These are phyloP conservation scores for Lophius piscatorius DNA, from an alignment of 2,113 vertebrate genomes.

Conservation along the genomic window DNA sequence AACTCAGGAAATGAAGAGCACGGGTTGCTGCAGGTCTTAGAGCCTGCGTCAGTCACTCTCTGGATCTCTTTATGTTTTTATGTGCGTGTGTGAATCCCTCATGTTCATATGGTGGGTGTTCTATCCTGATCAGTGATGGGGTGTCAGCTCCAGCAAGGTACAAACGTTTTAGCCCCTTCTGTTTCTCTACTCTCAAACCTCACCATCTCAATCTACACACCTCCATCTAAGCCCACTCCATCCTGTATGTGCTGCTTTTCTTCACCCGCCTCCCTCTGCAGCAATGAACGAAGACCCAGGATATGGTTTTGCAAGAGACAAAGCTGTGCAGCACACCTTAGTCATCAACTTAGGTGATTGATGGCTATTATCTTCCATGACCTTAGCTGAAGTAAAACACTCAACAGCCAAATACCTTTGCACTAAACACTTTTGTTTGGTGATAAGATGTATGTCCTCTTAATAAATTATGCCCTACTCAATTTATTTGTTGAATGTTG, in stretches of 20 bases:
- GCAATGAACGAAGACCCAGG: conserved; percentile 50
- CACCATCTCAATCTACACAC: neutral
- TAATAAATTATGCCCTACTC: too few species aligned
- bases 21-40: conserved; percentile 75
- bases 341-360: too few species aligned
- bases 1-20: conserved; percentile 84
- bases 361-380: neutral
- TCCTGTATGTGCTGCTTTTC: conserved; percentile 9
- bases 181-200: conserved; percentile 6
- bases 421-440: too few species aligned
- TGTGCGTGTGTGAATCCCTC: conserved; percentile 7
- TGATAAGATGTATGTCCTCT: too few species aligned
- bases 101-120: conserved; percentile 22
- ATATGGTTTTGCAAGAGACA: conserved; percentile 12
- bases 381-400: too few species aligned
- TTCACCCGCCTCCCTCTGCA: conserved; percentile 36
- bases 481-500: too few species aligned
- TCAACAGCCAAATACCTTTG: too few species aligned
- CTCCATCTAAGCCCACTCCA: conserved; percentile 3
- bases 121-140: conserved; percentile 19
- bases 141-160: conserved; percentile 54
- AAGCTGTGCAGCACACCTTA: conserved; percentile 6
- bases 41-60: conserved; percentile 9
- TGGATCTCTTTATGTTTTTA: conserved; percentile 13
- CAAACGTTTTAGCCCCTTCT: conserved; percentile 9